A percentile compares a stretch with the other conserved stretches of the same genome.
Evolutionary conservation across 2,113 vertebrate species (phyloP).

Genomic region (Trachemys scripta): DNA sequence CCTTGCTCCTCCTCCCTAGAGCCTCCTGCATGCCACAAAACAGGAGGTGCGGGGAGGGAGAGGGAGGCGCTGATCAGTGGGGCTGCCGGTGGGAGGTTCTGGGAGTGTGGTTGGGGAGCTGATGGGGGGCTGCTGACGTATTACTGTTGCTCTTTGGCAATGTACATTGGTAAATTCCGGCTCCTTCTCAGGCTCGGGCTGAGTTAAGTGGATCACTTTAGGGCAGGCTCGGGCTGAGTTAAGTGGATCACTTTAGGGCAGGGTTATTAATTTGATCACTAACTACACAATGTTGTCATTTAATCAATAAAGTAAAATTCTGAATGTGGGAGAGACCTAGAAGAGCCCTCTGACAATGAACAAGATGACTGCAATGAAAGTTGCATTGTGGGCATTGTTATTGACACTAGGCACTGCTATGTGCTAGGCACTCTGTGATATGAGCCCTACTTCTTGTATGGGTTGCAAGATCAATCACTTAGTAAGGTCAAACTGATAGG

Average conservation of each 20-base stretch:
- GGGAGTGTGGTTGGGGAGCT: too few relatives aligned
- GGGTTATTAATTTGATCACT: background rate
- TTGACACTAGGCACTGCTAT: background rate
- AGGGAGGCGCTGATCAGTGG: too few relatives aligned
- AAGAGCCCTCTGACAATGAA: background rate
- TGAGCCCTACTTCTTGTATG: background rate
- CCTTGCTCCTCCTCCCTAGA: too few relatives aligned
- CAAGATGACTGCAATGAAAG: background rate
- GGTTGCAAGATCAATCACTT: background rate
- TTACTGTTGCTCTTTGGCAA: too few relatives aligned
- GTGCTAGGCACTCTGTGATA: background rate
- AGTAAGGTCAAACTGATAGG: background rate
- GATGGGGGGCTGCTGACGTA: too few relatives aligned
- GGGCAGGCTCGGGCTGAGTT: background rate
- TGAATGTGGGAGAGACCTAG: background rate
- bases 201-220: slow-evolving; percentile 37
- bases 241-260: slow-evolving; percentile 42
- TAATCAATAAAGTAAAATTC: background rate
- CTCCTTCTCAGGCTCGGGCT: too few relatives aligned
- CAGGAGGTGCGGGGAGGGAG: too few relatives aligned
- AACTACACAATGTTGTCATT: background rate
- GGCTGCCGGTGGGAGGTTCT: too few relatives aligned
- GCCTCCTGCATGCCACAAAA: too few relatives aligned
- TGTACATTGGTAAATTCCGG: too few relatives aligned
- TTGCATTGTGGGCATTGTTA: background rate